Base-by-base conservation (phyloP, 2,888 invertebrate species). In the Dione juno region DNA sequence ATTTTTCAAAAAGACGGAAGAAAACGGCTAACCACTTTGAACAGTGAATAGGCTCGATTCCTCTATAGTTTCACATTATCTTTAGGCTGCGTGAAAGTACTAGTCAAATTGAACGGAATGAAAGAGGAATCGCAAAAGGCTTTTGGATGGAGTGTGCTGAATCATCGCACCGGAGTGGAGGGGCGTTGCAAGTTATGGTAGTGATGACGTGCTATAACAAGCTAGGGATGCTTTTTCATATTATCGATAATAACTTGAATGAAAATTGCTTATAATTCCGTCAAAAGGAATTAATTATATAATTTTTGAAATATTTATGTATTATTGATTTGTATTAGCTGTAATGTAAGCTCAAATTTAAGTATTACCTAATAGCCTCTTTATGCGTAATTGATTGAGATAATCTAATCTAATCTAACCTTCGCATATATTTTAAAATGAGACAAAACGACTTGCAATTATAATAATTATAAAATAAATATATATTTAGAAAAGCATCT, bases 121-220 rank as follows among this genome's bases (percentile, higher is more conserved):
- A 90, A 90, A 87, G 87, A 86, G 83, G 84, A 90, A 85, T 89
- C 86, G 90, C 86, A 90, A 90, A 91, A 88, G 88, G 84, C 88
- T 87, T 90, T 89, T 82, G 90, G 89, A 88, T 87, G 88, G 88
- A 90, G 83, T 88, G 88, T 86, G 92, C 92, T 90, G 92, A 92
- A 89, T 92, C 91, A 91, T 89, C 86, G 86, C 85, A 80, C 83
- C 79, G 85, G 86, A 89, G 88, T 84, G 82, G 78, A 76, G 81
- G 79, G 83, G 79, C 81, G 79, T 78, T 81, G 81, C 80, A 80
- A 77, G 79, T 76, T 77, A 78, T 84, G 82, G 84, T 84, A 85
- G 85, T 87, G 88, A 87, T 88, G 90, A 88, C 86, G 89, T 87
- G 89, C 86, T 84, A 87, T 91, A 92, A 89, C 88, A 83, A 88